phyloP scores from a whole-genome alignment of 2,888 invertebrate genomes.

The Chymomyza procnemis region DNA sequence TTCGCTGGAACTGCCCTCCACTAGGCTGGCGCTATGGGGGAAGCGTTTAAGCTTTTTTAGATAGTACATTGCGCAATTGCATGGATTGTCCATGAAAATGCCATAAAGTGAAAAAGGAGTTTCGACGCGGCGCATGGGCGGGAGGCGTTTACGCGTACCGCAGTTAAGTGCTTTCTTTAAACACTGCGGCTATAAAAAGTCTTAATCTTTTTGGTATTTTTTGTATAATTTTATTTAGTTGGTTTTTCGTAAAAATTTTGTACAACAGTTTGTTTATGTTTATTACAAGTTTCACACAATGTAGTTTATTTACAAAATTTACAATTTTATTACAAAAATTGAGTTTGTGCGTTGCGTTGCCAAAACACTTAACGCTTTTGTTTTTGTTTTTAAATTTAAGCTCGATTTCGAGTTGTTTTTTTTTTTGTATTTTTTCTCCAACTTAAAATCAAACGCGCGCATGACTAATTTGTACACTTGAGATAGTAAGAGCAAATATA shows the following conservation, averaged over 20 bases:
- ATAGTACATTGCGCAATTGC: conserved; percentile 40
- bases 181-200: background rate
- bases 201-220: conserved; percentile 11
- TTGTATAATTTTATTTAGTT: conserved; percentile 37
- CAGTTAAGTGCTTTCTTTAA: conserved; percentile 14
- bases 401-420: conserved; percentile 17
- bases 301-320: conserved; percentile 26
- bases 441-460: conserved; percentile 70
- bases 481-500: conserved; percentile 25
- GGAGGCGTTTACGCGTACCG: too few species aligned
- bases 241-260: conserved; percentile 13
- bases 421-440: conserved; percentile 23
- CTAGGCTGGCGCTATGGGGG: background rate
- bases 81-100: conserved; percentile 40
- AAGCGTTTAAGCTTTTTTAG: background rate
- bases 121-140: background rate
- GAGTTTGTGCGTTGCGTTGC: conserved; percentile 12
- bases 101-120: conserved; percentile 40
- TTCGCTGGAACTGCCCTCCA: conserved; percentile 36
- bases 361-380: conserved; percentile 24
- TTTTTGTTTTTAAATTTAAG: conserved; percentile 8
- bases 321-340: conserved; percentile 20
- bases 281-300: background rate
- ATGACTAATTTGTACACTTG: conserved; percentile 77
- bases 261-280: background rate